A percentile compares a stretch with the other conserved stretches of the same genome.
These are phyloP conservation scores for Callopanchax toddi DNA, from an alignment of 2,113 vertebrate species.

Conservation along the genomic window DNA sequence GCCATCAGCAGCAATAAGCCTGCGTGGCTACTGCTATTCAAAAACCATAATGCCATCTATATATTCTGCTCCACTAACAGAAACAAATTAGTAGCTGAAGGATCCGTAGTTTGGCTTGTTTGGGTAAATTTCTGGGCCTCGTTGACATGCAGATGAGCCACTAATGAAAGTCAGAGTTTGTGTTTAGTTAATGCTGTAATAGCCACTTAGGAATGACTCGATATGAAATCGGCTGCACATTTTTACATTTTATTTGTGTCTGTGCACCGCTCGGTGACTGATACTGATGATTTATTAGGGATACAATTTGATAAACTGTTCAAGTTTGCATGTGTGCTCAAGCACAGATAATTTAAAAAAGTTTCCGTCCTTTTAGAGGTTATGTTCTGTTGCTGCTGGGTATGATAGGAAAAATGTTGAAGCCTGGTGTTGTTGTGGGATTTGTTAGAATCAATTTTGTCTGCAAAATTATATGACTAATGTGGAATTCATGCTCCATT, in stretches of 20 bases:
- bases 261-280: slow-evolving; percentile 27
- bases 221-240: slow-evolving; percentile 28
- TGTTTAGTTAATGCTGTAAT: slow-evolving; percentile 34
- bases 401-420: background rate
- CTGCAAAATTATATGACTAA: slow-evolving; percentile 23
- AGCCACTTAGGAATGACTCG: slow-evolving; percentile 24
- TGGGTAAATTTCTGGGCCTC: background rate
- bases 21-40: slow-evolving; percentile 49
- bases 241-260: slow-evolving; percentile 25
- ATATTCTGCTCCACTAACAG: slow-evolving; percentile 40
- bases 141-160: slow-evolving; percentile 38
- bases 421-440: background rate
- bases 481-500: slow-evolving; percentile 23
- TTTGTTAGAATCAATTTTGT: slow-evolving; percentile 9
- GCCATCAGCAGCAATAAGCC: slow-evolving; percentile 54
- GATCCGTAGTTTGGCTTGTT: slow-evolving; percentile 23
- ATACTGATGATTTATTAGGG: slow-evolving; percentile 43
- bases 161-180: slow-evolving; percentile 13
- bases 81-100: slow-evolving; percentile 45
- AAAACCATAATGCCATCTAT: slow-evolving; percentile 36
- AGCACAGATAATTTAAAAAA: slow-evolving; percentile 2
- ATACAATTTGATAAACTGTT: slow-evolving; percentile 33
- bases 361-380: slow-evolving; percentile 8
- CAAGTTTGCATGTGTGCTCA: background rate
- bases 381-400: background rate